phyloP scores from a whole-genome alignment of 2,888 invertebrate species.

The Drosophila kambysellisi region DNA sequence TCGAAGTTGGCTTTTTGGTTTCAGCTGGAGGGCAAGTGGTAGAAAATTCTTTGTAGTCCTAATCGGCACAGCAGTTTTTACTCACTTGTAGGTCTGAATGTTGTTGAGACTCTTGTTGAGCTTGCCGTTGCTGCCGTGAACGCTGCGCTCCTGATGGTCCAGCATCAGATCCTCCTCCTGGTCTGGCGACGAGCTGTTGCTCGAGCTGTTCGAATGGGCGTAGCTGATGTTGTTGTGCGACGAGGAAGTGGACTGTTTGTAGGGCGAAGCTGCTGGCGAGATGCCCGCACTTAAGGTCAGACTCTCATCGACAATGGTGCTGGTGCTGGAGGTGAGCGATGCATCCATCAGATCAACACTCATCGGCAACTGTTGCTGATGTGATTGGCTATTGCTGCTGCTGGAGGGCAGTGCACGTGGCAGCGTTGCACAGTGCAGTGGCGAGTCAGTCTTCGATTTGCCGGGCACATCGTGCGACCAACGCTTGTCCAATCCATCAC shows the following conservation, averaged over 20 bases:
- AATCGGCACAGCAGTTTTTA: not conserved
- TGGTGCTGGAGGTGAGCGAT: constrained; percentile 81
- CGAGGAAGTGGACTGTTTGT: constrained; percentile 53
- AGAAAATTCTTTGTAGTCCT: too few relatives aligned
- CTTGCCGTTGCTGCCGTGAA: constrained; percentile 78
- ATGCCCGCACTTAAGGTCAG: constrained; percentile 57
- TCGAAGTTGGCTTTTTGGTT: too few relatives aligned
- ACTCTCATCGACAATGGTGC: constrained; percentile 82
- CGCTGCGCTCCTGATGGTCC: constrained; percentile 74
- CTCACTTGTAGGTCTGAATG: constrained; percentile 85
- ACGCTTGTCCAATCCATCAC: constrained; percentile 92
- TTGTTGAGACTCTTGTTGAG: constrained; percentile 82
- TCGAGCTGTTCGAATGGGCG: constrained; percentile 80
- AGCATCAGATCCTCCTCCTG: constrained; percentile 81
- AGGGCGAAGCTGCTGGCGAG: constrained; percentile 70
- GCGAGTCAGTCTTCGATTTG: constrained; percentile 84
- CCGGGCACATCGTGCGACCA: constrained; percentile 91
- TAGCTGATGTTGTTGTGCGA: constrained; percentile 67
- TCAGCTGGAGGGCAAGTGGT: too few relatives aligned
- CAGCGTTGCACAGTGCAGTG: constrained; percentile 74
- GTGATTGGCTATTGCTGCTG: constrained; percentile 21
- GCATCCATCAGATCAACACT: constrained; percentile 81
- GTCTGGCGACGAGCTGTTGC: constrained; percentile 83
- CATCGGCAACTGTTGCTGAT: constrained; percentile 44
- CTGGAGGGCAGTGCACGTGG: constrained; percentile 71